Evolutionary conservation across 1,140 invertebrate genomes (phyloP).

Genomic region (Agrilus planipennis): DNA sequence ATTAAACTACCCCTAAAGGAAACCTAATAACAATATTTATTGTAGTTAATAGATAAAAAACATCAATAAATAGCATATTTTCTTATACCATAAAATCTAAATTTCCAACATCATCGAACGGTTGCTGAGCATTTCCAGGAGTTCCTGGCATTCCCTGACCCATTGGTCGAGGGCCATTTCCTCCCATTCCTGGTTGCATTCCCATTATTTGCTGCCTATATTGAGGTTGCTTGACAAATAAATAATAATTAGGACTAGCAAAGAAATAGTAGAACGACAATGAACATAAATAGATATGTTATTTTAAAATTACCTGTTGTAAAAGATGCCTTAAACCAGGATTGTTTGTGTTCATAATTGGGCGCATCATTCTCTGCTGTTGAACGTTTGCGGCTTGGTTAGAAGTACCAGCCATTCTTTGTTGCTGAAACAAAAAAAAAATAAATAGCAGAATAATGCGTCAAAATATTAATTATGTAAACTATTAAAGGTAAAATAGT

Average conservation of each 20-base stretch:
- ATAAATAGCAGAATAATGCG: neutral
- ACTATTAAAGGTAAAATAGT: neutral
- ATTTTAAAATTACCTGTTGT: constrained; percentile 44
- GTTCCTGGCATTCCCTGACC: constrained; percentile 26
- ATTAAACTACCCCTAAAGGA: too few species aligned
- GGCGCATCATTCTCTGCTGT: constrained; percentile 46
- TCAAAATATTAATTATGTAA: neutral
- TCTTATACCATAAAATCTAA: constrained; percentile 23
- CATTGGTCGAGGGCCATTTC: constrained; percentile 26
- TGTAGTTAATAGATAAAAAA: neutral
- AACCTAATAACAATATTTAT: neutral
- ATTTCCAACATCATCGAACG: constrained; percentile 28
- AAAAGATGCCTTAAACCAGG: constrained; percentile 56
- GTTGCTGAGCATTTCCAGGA: constrained; percentile 21
- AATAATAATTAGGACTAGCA: neutral
- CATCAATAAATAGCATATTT: too few species aligned
- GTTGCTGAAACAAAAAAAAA: constrained; percentile 19
- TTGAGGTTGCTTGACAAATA: constrained; percentile 26
- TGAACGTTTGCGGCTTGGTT: constrained; percentile 21
- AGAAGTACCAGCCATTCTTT: constrained; percentile 23
- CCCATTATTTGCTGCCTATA: constrained; percentile 31
- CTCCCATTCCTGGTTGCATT: constrained; percentile 28
- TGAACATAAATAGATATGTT: too few species aligned
- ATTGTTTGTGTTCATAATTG: constrained; percentile 49
- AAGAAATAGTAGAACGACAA: too few species aligned